Evolutionary conservation across 2,888 invertebrate species (phyloP), one percentile per base, ranked within the genome.

Genomic region (Agrenia bidenticulata): DNA sequence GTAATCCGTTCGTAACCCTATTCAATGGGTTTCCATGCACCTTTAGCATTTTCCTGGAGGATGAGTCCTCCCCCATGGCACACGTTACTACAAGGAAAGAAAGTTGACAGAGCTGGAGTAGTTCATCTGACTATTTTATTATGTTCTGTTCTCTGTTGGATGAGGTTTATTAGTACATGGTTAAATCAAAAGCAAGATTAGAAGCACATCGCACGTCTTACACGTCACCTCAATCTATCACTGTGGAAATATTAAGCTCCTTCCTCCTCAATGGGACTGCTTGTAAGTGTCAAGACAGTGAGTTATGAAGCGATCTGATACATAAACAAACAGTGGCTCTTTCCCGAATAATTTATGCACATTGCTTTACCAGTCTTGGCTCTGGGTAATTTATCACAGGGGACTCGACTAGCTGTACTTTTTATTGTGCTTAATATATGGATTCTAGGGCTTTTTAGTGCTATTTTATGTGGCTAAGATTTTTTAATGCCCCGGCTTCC

Each of bases 161-260:
- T 11, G 32, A 15, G 19, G 45, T 45, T 45, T 45, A 45, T 45
- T 45, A 45, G 45, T 5, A 45, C 45, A 19, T 45, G 17, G 17
- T 45, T 45, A 62, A 62, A 62, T 56, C 55, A 37, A 49, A 62
- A 62, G 42, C 62, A 27, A 56, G 56, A 62, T 62, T 45, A 32
- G 42, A 56, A 27, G 42, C 27, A 56, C 62, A 62, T 56, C 56
- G 55, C 62, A 62, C 62, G 56, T 62, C 42, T 23, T 27, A 56
- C 62, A 62, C 62, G 62, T 62, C 62, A 62, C 45, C 62, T 62
- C 62, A 56, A 61, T 61, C 61, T 45, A 61, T 61, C 61, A 61
- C 61, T n/a, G 19, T 37, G 62, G 13, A 62, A 56, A 45, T 42
- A 56, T 55, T 62, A 62, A 55, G 56, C 62, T 56, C 49, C 26